Percentiles rank a stretch among this genome's conserved stretches.
Conservation (phyloP, 2,113 vertebrate species). For the Pelecanoides urinatrix region DNA sequence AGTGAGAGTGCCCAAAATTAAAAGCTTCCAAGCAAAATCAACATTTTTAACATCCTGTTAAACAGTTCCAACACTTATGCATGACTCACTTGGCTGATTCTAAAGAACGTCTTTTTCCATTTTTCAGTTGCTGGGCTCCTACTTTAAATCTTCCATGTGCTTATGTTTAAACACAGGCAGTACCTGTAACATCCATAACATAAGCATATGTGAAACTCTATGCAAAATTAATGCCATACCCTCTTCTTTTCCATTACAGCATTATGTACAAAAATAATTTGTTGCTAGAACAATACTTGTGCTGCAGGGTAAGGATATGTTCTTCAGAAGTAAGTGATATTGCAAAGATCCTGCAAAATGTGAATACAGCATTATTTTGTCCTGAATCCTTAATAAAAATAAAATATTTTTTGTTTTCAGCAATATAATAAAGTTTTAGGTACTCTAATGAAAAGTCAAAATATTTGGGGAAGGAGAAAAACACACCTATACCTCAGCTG, state of each 20-base stretch:
- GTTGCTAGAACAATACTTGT: neutral
- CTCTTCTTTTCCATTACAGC: neutral
- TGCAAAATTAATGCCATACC: neutral
- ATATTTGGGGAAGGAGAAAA: neutral
- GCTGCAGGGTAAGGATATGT: too few species aligned
- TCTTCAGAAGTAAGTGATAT: neutral
- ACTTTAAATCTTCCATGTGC: neutral
- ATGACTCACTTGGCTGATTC: neutral
- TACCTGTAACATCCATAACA: neutral
- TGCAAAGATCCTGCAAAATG: neutral
- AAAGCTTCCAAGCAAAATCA: neutral
- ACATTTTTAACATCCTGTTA: neutral
- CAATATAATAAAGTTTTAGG: neutral
- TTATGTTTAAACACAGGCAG: neutral
- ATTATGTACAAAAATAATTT: neutral
- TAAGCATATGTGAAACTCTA: neutral
- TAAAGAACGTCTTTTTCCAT: neutral
- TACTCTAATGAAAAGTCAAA: neutral
- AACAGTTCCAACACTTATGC: neutral
- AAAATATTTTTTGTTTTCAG: neutral
- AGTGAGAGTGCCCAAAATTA: neutral
- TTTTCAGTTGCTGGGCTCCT: neutral
- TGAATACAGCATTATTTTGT: neutral
- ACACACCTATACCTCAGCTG: neutral
- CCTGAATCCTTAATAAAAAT: neutral